These are phyloP conservation scores for Apis cerana DNA, from an alignment of 1,140 invertebrate species.

Conservation along the genomic window DNA sequence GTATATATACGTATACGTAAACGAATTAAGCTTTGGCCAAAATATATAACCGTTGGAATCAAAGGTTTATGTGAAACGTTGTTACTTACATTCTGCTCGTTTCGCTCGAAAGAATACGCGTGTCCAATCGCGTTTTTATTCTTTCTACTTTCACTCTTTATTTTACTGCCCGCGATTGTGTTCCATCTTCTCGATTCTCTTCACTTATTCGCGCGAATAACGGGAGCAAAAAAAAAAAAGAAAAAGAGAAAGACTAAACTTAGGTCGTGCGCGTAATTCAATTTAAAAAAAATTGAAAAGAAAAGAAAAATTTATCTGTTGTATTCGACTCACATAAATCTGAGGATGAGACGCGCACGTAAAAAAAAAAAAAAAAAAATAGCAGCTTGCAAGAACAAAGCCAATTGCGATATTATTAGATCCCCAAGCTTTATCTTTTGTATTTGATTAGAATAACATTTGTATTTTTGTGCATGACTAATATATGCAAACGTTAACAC, in stretches of 20 bases:
- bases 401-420: slow-evolving; percentile 15
- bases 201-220: no score
- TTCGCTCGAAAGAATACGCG: background rate
- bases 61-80: slow-evolving; percentile 65
- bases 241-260: background rate
- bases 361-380: background rate
- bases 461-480: slow-evolving; percentile 50
- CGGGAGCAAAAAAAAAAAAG: background rate
- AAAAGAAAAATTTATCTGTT: background rate
- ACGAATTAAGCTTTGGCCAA: slow-evolving; percentile 33
- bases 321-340: slow-evolving; percentile 57
- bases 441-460: slow-evolving; percentile 33
- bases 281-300: background rate
- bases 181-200: no score
- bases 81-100: slow-evolving; percentile 1
- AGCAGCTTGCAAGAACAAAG: slow-evolving; percentile 41
- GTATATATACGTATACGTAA: slow-evolving; percentile 1
- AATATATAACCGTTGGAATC: slow-evolving; percentile 37
- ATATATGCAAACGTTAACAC: slow-evolving; percentile 12
- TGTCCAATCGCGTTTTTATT: background rate
- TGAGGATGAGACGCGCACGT: slow-evolving; percentile 26
- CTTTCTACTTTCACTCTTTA: no score
- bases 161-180: no score
- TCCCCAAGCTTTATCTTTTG: slow-evolving; percentile 35
- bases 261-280: background rate